phyloP scores from a whole-genome alignment of 64 coral and sea anemone species.

The Orbicella faveolata region DNA sequence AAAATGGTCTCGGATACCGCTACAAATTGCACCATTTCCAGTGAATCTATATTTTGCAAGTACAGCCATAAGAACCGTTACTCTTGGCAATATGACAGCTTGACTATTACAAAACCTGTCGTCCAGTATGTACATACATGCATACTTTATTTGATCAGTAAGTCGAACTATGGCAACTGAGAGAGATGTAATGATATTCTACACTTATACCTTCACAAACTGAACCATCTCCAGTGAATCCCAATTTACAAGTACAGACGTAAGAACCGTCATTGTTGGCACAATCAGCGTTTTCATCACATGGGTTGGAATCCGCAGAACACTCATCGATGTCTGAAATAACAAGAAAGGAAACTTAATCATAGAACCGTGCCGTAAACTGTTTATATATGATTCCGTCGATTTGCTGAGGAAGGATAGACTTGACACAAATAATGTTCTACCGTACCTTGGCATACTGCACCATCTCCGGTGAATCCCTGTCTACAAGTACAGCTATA shows the following conservation, averaged over 20 bases:
- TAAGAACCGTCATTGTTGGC: not conserved
- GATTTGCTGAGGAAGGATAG: no score
- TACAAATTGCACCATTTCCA: not conserved
- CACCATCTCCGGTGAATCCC: no score
- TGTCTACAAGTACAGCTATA: no score
- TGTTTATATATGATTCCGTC: not conserved
- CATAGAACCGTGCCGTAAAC: not conserved
- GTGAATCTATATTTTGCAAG: constrained; percentile 4
- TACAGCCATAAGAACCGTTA: not conserved
- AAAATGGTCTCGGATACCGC: not conserved
- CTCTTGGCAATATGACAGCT: not conserved
- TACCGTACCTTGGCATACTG: no score
- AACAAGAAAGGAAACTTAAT: not conserved
- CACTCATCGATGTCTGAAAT: constrained; percentile 18
- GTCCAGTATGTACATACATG: no score
- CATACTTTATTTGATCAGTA: no score
- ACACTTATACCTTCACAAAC: not conserved
- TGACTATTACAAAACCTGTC: no score
- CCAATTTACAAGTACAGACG: not conserved
- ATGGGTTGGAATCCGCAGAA: not conserved
- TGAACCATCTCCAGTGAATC: constrained; percentile 5
- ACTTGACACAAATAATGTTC: no score
- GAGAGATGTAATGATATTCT: no score
- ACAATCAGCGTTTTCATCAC: not conserved
- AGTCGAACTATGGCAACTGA: not conserved